phyloP scores from a whole-genome alignment of 2,888 invertebrate genomes.

The Amitus sp. region DNA sequence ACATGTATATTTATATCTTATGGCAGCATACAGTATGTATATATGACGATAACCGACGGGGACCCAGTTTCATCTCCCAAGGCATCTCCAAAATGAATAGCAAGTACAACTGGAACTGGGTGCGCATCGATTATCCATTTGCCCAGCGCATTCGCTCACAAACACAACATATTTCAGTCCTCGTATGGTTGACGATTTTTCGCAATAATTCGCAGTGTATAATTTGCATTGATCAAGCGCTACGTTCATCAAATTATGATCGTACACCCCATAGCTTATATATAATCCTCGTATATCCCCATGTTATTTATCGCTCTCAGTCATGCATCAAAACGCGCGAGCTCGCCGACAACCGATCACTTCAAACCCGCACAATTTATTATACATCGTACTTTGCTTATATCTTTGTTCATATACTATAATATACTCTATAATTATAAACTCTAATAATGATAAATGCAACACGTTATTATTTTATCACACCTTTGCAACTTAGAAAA shows the following conservation, averaged over 20 bases:
- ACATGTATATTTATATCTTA: constrained; percentile 65
- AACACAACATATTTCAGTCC: constrained; percentile 18
- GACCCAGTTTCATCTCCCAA: constrained; percentile 46
- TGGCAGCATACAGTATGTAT: constrained; percentile 65
- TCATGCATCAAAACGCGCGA: constrained; percentile 21
- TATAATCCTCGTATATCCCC: constrained; percentile 20
- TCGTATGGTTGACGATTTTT: constrained; percentile 19
- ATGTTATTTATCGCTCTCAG: constrained; percentile 20
- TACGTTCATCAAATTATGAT: constrained; percentile 27
- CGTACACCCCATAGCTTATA: no score
- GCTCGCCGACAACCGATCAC: constrained; percentile 34
- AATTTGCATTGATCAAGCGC: constrained; percentile 32
- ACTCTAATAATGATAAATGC: constrained; percentile 65
- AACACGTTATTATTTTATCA: constrained; percentile 63
- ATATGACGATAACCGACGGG: constrained; percentile 58
- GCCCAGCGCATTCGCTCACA: constrained; percentile 1
- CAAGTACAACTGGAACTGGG: constrained; percentile 34
- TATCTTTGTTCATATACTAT: constrained; percentile 52
- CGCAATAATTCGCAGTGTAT: constrained; percentile 3
- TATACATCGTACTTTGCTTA: constrained; percentile 54
- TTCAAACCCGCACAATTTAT: constrained; percentile 42
- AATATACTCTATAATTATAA: constrained; percentile 56
- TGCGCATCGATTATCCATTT: constrained; percentile 10
- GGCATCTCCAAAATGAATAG: constrained; percentile 30
- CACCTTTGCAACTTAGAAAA: constrained; percentile 65